Evolutionary conservation across 2,797 vertebrate species (phyloP).

Genomic region (Psittacula derbiana): DNA sequence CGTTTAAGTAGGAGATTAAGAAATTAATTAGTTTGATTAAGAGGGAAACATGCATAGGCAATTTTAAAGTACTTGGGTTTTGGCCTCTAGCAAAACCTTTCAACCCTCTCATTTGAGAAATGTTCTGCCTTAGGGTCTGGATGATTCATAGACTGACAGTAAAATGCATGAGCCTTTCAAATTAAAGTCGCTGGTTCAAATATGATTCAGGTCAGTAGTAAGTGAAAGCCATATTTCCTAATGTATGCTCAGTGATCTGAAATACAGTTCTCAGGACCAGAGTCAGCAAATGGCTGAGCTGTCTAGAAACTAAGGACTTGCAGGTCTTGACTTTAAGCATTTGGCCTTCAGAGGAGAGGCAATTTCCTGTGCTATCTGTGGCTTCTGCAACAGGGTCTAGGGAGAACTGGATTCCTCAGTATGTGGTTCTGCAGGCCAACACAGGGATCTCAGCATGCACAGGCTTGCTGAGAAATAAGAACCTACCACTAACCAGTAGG

Average conservation of each 20-base stretch:
- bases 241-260: neutral
- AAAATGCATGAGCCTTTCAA: neutral
- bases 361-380: neutral
- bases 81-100: neutral
- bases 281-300: neutral
- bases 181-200: neutral
- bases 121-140: neutral
- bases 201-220: neutral
- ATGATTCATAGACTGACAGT: neutral
- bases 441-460: rapidly evolving
- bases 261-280: neutral
- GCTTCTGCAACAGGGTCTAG: neutral
- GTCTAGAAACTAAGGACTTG: neutral
- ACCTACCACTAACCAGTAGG: too few species aligned
- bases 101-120: neutral
- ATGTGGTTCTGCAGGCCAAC: rapidly evolving
- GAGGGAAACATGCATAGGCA: neutral
- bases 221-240: neutral
- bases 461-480: neutral
- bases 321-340: neutral
- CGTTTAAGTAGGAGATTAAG: neutral
- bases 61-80: neutral
- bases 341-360: neutral
- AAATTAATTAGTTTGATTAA: conserved; percentile 42
- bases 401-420: neutral